Evolutionary conservation across 2,888 invertebrate species (phyloP).

Genomic region (Nasonovia ribisnigri): DNA sequence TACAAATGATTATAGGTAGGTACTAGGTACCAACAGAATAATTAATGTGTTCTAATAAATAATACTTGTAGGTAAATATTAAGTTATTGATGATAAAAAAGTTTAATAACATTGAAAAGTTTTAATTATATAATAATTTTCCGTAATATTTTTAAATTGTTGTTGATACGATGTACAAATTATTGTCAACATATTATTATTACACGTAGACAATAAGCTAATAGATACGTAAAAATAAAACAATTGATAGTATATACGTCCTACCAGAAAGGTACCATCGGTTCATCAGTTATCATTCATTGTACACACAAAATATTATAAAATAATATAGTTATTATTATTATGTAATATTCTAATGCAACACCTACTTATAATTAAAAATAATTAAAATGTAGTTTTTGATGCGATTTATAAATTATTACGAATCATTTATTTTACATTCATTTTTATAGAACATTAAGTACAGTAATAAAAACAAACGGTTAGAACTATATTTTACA

Average conservation of each 20-base stretch:
- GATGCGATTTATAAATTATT: background rate
- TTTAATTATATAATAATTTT: background rate
- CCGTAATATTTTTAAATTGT: background rate
- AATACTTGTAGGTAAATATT: background rate
- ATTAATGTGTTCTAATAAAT: background rate
- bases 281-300: background rate
- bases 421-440: background rate
- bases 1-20: background rate
- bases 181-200: background rate
- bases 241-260: background rate
- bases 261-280: background rate
- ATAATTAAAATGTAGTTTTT: background rate
- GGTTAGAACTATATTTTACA: background rate
- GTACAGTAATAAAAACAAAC: too few relatives aligned
- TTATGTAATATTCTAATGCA: too few relatives aligned
- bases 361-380: background rate
- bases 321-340: background rate
- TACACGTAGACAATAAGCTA: background rate
- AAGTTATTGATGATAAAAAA: background rate
- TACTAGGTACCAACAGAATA: background rate
- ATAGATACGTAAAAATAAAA: background rate
- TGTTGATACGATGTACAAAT: background rate
- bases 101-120: background rate
- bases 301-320: background rate
- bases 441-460: too few relatives aligned